phyloP scores from a whole-genome alignment of 2,113 vertebrate genomes.

The Apus apus region DNA sequence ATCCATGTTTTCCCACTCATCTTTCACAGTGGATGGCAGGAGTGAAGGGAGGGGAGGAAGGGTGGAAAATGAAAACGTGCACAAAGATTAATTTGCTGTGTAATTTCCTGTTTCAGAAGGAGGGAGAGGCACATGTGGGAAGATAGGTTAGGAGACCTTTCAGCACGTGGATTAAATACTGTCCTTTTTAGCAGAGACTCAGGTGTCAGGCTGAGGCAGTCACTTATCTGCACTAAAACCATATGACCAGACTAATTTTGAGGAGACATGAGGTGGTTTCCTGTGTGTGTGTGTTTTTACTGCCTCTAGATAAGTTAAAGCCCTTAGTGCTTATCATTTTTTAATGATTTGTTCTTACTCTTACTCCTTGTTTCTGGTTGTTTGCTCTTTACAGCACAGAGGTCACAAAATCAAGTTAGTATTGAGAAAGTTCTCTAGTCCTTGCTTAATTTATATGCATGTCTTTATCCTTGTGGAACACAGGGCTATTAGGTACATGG shows the following conservation, averaged over 20 bases:
- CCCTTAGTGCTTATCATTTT: constrained; percentile 17
- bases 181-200: background rate
- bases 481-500: background rate
- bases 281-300: constrained; percentile 3
- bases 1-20: background rate
- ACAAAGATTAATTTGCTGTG: constrained; percentile 33
- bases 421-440: background rate
- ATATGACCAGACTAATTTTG: background rate
- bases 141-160: background rate
- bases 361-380: constrained; percentile 23
- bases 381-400: constrained; percentile 42
- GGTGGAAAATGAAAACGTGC: background rate
- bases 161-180: background rate
- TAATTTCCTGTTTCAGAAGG: background rate
- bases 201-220: background rate
- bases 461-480: background rate
- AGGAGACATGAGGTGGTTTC: background rate
- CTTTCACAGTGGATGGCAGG: background rate
- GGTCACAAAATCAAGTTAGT: constrained; percentile 1
- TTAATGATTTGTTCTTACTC: constrained; percentile 45
- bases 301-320: constrained; percentile 2
- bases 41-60: background rate
- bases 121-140: background rate
- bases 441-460: constrained; percentile 11
- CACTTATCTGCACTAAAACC: constrained; percentile 39